Evolutionary conservation across 2,888 invertebrate genomes (phyloP).

Genomic region (Unio delphinus): DNA sequence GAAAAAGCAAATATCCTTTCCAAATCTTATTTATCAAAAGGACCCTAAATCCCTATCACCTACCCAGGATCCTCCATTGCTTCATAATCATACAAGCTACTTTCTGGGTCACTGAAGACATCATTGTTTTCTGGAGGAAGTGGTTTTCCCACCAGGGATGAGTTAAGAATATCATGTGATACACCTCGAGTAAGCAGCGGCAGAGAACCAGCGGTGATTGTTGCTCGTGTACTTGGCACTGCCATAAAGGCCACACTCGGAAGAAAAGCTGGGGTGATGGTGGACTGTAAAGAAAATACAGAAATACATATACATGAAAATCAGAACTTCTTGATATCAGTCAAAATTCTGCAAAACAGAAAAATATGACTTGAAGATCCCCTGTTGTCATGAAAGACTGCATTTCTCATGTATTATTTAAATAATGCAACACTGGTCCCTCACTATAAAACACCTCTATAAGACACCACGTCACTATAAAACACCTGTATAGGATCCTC

Average conservation of each 20-base stretch:
- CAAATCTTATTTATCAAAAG: too few relatives aligned
- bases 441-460: too few relatives aligned
- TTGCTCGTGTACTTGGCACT: constrained; percentile 57
- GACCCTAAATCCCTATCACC: background rate
- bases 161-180: constrained; percentile 43
- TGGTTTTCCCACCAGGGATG: constrained; percentile 43
- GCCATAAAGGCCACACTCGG: constrained; percentile 58
- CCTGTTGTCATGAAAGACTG: too few relatives aligned
- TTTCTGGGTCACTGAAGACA: constrained; percentile 65
- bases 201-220: constrained; percentile 32
- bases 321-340: too few relatives aligned
- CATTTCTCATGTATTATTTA: too few relatives aligned
- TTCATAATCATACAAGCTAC: constrained; percentile 65
- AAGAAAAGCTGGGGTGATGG: constrained; percentile 57
- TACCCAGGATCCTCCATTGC: constrained; percentile 64
- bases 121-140: constrained; percentile 40
- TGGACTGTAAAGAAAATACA: constrained; percentile 33
- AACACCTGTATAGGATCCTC: too few relatives aligned
- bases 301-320: constrained; percentile 1
- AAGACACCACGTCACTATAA: too few relatives aligned
- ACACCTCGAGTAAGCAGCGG: constrained; percentile 26
- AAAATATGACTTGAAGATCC: too few relatives aligned
- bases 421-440: too few relatives aligned
- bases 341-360: too few relatives aligned
- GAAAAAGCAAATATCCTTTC: too few relatives aligned